Evolutionary conservation across 2,113 vertebrate genomes (phyloP).

Genomic region (Dunckerocampus dactyliophorus): DNA sequence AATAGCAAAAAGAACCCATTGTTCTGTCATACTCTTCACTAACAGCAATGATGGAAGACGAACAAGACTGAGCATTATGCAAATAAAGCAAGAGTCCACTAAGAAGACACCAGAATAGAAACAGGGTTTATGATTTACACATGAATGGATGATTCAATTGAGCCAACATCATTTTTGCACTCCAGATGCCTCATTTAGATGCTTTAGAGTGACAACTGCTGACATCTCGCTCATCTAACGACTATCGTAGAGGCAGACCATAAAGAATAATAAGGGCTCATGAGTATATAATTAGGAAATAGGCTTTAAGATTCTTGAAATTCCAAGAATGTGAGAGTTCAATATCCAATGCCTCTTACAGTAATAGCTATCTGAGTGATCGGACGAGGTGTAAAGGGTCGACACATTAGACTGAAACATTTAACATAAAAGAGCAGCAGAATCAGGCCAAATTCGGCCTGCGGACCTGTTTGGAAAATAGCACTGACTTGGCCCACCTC

Average conservation of each 20-base stretch:
- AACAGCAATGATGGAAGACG: too few species aligned
- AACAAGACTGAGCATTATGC: too few species aligned
- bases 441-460: too few species aligned
- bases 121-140: neutral
- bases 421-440: too few species aligned
- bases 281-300: neutral
- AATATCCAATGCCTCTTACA: too few species aligned
- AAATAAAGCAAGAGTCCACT: conserved; percentile 4
- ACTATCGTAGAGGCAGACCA: neutral
- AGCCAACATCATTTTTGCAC: neutral
- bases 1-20: too few species aligned
- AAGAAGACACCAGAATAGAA: neutral
- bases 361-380: neutral
- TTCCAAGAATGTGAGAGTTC: neutral
- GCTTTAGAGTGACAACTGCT: conserved; percentile 1
- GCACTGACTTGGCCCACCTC: too few species aligned
- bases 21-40: too few species aligned
- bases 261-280: neutral
- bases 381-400: too few species aligned
- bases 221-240: neutral
- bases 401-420: too few species aligned
- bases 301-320: neutral
- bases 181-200: conserved; percentile 2
- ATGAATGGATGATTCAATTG: neutral
- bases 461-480: too few species aligned